Base-by-base conservation (phyloP, 2,113 vertebrate species). In the Apodemus speciosus region DNA sequence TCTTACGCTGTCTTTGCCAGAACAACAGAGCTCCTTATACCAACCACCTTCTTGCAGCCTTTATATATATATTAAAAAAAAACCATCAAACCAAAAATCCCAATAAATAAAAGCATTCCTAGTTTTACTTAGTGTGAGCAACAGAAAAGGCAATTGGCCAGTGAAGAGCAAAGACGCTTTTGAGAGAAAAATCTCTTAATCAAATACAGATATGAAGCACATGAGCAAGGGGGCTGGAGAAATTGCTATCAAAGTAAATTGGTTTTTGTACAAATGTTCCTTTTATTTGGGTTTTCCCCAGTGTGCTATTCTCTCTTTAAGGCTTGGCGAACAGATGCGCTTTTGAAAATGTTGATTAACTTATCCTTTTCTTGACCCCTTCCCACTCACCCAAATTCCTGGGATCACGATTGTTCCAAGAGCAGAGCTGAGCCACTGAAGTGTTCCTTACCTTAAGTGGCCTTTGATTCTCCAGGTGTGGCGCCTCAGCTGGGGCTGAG, bases 301-400 rank as follows among this genome's bases (percentile, higher is more conserved):
- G 94, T 0, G 86, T 91, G 92, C 91, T 30, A 53, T 97, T 96
- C 79, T 97, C 97, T 94, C 93, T 97, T 98, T 95, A 97, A 97
- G 96, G 79, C 94, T 97, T 92, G 89, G 97, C 95, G 95, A 97
- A 96, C 95, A 98, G 95, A 96, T 97, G 96, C 58, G 83, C 94
- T 97, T 97, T 97, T 92, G 97, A 97, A 97, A 98, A 95, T 83
- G 95, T 97, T 98, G 97, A 98, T 98, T 97, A 98, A 97, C 95
- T 60, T 75, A 94, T 97, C 96, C 93, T 96, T 97, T 95, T 93
- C 76, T 96, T 85, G 79, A 97, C 95, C 97, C 79, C 97, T 93
- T 89, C 87, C 97, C 93, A 97, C 97, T 96, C 95, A 90, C 97
- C 95, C 96, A 93, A 94, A 96, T 92, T 91, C 89, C 90, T 94